Evolutionary conservation across 2,888 invertebrate species (phyloP), one percentile per base, ranked within the genome.

Genomic region (Argynnis bischoffii): DNA sequence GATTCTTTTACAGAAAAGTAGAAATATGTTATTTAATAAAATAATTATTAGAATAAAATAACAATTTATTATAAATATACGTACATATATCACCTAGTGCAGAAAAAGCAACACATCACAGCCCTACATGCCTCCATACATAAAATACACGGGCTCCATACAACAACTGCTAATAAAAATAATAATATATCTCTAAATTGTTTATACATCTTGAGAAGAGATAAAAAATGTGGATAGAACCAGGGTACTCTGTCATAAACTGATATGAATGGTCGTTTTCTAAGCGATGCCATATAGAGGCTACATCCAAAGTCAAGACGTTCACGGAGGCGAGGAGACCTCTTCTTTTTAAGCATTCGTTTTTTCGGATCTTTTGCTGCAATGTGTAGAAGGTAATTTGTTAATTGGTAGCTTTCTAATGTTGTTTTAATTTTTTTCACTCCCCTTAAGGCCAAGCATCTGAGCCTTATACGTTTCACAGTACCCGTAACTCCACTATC

Each of bases 101-200:
- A 85, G 70, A 82, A 74, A 67, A 77, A 71, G 73, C 83, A 85
- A 77, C 83, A 85, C 75, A 81, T 64, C 46, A 79, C 64, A 6
- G 76, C 78, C 66, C 76, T 81, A 63, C 79, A 81, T 18, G 80
- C 6, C 72, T 86, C 86, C 73, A 81, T 78, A 60, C 71, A 70
- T 8, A 86, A 70, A 63, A 87, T 82, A 71, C 84, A 86, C 13
- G 87, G 86, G 71, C 84, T 85, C 87, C 88, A 87, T 46, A 86
- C 82, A n/a, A 75, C 64, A 1, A 83, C 78, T 3, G 87, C 87
- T 48, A 84, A 69, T 54, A 86, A 55, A 57, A 84, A 85, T 16
- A 87, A 64, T 16, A 81, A 3, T 26, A 85, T 56, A 69, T 87
- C 79, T 5, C 75, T 75, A 15, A 84, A 77, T 60, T 86, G 81